Percentiles rank a stretch among this genome's conserved stretches.
phyloP scores from a whole-genome alignment of 35 echinoderm and acorn worm genomes.

The Apostichopus parvimensis region DNA sequence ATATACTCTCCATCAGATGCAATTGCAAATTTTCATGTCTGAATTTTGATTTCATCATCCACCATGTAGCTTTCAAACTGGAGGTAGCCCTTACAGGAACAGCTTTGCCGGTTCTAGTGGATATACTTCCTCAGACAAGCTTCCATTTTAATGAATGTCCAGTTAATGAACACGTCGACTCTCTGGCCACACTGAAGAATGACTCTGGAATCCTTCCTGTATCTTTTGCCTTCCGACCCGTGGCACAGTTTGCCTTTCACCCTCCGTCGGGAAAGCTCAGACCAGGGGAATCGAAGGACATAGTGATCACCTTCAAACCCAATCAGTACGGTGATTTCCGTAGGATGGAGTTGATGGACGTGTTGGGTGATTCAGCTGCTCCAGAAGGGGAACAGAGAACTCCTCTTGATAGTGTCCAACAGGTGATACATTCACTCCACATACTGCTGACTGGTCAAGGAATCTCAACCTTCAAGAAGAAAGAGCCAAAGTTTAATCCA shows the following conservation, averaged over 20 bases:
- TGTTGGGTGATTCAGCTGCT: conserved; percentile 76
- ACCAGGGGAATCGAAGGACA: conserved; percentile 81
- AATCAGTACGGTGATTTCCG: conserved; percentile 96
- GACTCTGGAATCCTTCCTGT: conserved; percentile 82
- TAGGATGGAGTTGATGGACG: conserved; percentile 68
- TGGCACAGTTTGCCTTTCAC: conserved; percentile 83
- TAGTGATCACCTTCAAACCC: conserved; percentile 96
- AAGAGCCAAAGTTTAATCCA: conserved; percentile 94
- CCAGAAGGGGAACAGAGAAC: conserved; percentile 16
- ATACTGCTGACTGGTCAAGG: conserved; percentile 72
- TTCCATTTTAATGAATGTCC: conserved; percentile 92
- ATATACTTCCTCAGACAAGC: conserved; percentile 70
- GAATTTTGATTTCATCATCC: no score
- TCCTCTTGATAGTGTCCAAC: conserved; percentile 61
- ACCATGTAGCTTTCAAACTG: conserved; percentile 62
- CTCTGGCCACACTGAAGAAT: conserved; percentile 85
- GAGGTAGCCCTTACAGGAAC: conserved; percentile 92
- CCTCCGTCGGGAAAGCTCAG: conserved; percentile 77
- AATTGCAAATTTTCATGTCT: no score
- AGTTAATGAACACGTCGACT: conserved; percentile 86
- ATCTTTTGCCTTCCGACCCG: conserved; percentile 71
- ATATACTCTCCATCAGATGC: no score
- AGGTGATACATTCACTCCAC: conserved; percentile 81
- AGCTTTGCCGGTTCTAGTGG: conserved; percentile 84
- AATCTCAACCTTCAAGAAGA: conserved; percentile 78